Evolutionary conservation across 2,113 vertebrate species (phyloP).

Genomic region (Megaptera novaeangliae): DNA sequence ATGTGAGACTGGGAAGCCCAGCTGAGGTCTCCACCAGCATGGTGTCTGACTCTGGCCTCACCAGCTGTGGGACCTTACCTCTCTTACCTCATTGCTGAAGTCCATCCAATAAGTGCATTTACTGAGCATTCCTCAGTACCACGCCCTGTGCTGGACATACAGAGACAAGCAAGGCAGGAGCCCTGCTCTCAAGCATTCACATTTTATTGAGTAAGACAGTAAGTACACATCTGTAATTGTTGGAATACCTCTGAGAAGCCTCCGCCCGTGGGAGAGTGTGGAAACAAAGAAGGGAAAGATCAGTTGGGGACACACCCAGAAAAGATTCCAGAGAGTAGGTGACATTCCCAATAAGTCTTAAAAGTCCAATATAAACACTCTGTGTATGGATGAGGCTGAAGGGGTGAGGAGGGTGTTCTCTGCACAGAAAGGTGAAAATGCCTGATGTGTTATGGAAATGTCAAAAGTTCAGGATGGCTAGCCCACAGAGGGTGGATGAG

Average conservation of each 20-base stretch:
- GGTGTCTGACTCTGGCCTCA: slow-evolving; percentile 4
- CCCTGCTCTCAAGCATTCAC: background rate
- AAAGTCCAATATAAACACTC: background rate
- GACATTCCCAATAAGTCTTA: background rate
- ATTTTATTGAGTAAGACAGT: background rate
- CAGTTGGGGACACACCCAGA: background rate
- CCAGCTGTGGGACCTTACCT: background rate
- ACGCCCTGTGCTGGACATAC: background rate
- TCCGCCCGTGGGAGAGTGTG: background rate
- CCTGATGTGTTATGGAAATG: background rate
- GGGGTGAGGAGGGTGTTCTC: background rate
- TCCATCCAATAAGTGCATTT: slow-evolving; percentile 12
- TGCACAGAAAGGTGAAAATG: background rate
- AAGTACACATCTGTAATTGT: background rate
- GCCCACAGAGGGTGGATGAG: background rate
- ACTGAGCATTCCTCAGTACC: background rate
- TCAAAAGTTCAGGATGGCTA: background rate
- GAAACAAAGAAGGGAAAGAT: slow-evolving; percentile 14
- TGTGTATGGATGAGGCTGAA: background rate
- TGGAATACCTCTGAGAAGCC: background rate
- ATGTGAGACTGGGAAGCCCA: background rate
- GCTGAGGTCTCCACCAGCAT: background rate
- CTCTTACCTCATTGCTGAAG: slow-evolving; percentile 19
- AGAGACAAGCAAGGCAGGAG: slow-evolving; percentile 9
- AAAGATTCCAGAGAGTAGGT: background rate